phyloP scores from a whole-genome alignment of 2,113 vertebrate species.

The Anolis sagrei region DNA sequence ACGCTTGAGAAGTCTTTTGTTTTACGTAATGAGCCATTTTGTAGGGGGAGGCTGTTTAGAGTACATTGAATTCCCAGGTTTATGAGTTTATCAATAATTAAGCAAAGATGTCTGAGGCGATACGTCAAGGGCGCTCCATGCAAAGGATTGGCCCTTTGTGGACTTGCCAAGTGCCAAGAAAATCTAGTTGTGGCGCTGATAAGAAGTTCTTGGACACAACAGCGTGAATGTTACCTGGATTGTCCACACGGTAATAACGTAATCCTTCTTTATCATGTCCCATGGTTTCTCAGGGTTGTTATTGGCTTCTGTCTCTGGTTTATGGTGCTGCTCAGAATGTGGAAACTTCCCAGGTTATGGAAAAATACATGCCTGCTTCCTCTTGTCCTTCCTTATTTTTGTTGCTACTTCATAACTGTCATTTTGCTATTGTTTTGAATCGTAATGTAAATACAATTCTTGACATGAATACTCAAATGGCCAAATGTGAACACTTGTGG shows the following conservation, averaged over 20 bases:
- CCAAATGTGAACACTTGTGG: too few species aligned
- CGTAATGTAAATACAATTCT: too few species aligned
- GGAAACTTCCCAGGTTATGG: constrained; percentile 10
- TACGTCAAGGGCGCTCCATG: not conserved
- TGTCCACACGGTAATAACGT: not conserved
- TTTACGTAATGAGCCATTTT: not conserved
- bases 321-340: not conserved
- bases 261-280: not conserved
- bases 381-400: not conserved
- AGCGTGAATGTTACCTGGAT: not conserved
- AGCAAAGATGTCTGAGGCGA: not conserved
- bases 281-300: not conserved
- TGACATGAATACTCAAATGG: too few species aligned
- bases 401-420: too few species aligned
- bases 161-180: not conserved
- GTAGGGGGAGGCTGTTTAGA: not conserved
- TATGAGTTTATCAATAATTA: not conserved
- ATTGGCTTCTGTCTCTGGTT: not conserved
- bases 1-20: not conserved
- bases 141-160: not conserved
- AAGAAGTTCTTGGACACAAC: not conserved
- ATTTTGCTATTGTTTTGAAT: too few species aligned
- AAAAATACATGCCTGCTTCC: not conserved
- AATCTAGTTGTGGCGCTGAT: not conserved
- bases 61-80: not conserved